Evolutionary conservation across 2,797 vertebrate species (phyloP).

Genomic region (Ptychobarbus kaznakovi): DNA sequence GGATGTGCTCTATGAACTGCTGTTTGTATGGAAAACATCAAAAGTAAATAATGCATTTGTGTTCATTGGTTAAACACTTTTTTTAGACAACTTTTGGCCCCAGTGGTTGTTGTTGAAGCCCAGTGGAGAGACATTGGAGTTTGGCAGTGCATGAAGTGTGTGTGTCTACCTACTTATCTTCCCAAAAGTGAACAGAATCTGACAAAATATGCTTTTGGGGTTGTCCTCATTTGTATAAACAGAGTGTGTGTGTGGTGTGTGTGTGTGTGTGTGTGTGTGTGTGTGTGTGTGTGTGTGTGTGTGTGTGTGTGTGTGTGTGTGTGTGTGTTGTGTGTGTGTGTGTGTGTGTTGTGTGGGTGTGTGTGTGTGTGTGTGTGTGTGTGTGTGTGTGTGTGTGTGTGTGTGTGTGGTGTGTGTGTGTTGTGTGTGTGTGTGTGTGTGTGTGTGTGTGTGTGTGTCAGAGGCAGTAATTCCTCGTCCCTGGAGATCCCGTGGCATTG

Average conservation of each 20-base stretch:
- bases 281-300: slow-evolving; percentile 17
- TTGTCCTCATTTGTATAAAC: neutral
- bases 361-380: slow-evolving; percentile 16
- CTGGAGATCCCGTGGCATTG: neutral
- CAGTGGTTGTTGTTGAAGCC: neutral
- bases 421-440: neutral
- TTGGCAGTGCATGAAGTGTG: neutral
- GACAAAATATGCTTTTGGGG: neutral
- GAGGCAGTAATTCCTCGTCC: slow-evolving; percentile 5
- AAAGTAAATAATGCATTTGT: neutral
- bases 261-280: slow-evolving; percentile 24
- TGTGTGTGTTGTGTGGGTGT: slow-evolving; percentile 8
- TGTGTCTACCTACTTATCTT: neutral
- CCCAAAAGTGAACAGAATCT: neutral
- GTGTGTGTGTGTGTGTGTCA: slow-evolving; percentile 21
- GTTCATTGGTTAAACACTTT: neutral
- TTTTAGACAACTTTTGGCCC: neutral
- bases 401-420: neutral
- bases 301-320: slow-evolving; percentile 8
- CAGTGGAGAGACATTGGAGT: slow-evolving; percentile 4
- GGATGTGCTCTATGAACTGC: neutral
- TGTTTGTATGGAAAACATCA: neutral
- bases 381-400: slow-evolving; percentile 18
- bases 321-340: slow-evolving; percentile 8
- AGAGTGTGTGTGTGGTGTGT: neutral